Evolutionary conservation across 53 echinoderm and acorn worm genomes (phyloP), one percentile per base, ranked within the genome.

Genomic region (Henricia sp.): DNA sequence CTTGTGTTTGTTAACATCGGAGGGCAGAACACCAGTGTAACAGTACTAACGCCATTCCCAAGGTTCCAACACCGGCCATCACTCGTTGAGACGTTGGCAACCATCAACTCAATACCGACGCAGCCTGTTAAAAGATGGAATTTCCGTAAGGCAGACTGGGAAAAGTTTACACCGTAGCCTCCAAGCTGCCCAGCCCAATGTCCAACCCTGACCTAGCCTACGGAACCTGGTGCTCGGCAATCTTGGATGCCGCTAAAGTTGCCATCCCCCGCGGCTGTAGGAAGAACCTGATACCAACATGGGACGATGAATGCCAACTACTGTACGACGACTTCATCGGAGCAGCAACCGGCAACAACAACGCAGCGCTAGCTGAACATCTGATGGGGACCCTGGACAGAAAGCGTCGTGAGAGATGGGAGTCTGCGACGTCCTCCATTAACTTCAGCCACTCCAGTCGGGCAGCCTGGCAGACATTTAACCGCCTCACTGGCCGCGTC

Each of bases 361-460:
- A 83, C 17, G 52, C 34, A 35, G 82, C 65, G 34, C 27, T 44
- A 41, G 64, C 82, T 19, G 32, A 62, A 64, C 28, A 39, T 33
- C 82, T 82, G 46, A 82, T 64, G 48, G 29, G 68, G 67, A 51
- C 52, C 24, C 63, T 85, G 37, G 72, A 85, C 46, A 72, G 58
- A 68, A 86, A 76, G 42, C 67, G 75, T 21, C 35, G 67, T 21
- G 75, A 76, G 52, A 66, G 77, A 2, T 86, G 86, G 86, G 77
- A 66, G 36, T 39, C 74, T 38, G 67, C 86, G 39, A 67, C 76
- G 23, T 76, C 64, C 54, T 72, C 72, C 10, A 72, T 85, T 17
- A 50, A 84, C 32, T 84, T 84, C 70, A 70, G 70, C 35, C 84
- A 85, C 42, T 85, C 85, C 40, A 85, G 85, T n/a, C 42, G 72